These are phyloP conservation scores for Aphrophora alni DNA, from an alignment of 2,888 invertebrate genomes.

Conservation along the genomic window DNA sequence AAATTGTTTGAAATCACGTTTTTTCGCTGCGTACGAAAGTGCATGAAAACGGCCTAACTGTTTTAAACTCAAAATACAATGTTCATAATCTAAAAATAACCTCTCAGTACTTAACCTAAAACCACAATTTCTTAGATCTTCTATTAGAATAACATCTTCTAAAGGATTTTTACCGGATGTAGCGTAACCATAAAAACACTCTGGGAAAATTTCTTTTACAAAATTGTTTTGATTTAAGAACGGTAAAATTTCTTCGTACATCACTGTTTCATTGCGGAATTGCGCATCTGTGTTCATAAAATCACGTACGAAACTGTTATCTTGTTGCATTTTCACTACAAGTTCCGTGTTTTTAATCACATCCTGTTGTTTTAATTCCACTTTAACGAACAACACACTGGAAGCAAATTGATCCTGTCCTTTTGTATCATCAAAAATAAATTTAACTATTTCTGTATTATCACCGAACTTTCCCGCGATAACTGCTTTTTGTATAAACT, in stretches of 20 bases:
- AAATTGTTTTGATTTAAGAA: slow-evolving; percentile 32
- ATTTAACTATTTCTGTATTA: too few relatives aligned
- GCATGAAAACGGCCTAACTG: slow-evolving; percentile 50
- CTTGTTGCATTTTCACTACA: background rate
- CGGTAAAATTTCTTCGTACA: slow-evolving; percentile 46
- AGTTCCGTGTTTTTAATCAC: background rate
- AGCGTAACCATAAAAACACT: slow-evolving; percentile 40
- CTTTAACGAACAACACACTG: background rate
- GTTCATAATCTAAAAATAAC: slow-evolving; percentile 46
- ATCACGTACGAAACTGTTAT: background rate
- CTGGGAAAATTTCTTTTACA: slow-evolving; percentile 39
- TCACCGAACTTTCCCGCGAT: too few relatives aligned
- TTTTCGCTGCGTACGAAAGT: slow-evolving; percentile 46
- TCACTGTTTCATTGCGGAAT: slow-evolving; percentile 45
- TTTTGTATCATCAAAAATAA: too few relatives aligned
- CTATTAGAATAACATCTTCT: slow-evolving; percentile 43
- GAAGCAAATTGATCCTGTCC: background rate
- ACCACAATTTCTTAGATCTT: slow-evolving; percentile 41
- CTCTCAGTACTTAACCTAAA: slow-evolving; percentile 36
- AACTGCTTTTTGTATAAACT: too few relatives aligned
- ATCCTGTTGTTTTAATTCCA: background rate
- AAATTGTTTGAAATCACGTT: slow-evolving; percentile 20
- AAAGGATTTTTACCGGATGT: slow-evolving; percentile 15
- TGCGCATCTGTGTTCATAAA: background rate
- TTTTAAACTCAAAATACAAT: slow-evolving; percentile 45